Conservation (phyloP, 2,888 invertebrate species). For the Empis stercorea region DNA sequence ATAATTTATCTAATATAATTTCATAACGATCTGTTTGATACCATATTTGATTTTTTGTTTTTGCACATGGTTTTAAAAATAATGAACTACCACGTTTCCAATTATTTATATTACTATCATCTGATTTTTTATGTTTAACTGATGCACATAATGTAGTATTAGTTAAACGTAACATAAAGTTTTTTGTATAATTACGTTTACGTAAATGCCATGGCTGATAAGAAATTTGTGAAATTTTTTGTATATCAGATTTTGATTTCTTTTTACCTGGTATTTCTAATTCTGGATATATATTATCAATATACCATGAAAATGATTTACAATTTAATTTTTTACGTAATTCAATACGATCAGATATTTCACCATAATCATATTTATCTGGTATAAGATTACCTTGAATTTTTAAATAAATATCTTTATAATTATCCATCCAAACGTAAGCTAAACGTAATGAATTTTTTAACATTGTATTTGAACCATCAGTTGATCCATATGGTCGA, state of each 20-base stretch:
- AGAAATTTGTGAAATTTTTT: conserved; percentile 39
- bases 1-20: conserved; percentile 64
- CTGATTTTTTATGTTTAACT: conserved; percentile 49
- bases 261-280: conserved; percentile 53
- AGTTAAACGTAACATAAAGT: conserved; percentile 59
- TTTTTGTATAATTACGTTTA: conserved; percentile 58
- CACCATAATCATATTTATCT: conserved; percentile 54
- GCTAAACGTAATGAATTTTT: conserved; percentile 87
- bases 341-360: conserved; percentile 59
- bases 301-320: conserved; percentile 84
- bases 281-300: conserved; percentile 90
- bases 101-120: neutral
- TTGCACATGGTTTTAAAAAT: conserved; percentile 54
- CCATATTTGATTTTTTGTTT: conserved; percentile 54
- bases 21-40: conserved; percentile 73
- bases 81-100: conserved; percentile 60
- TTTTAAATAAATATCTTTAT: conserved; percentile 16
- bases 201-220: conserved; percentile 76
- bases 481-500: conserved; percentile 77
- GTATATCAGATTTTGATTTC: conserved; percentile 21
- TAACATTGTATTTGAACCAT: conserved; percentile 74
- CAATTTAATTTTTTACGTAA: conserved; percentile 64
- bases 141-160: conserved; percentile 66
- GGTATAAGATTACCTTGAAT: conserved; percentile 33
- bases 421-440: conserved; percentile 95